phyloP scores from a whole-genome alignment of 2,113 vertebrate genomes.

The Nothobranchius kuhntae region DNA sequence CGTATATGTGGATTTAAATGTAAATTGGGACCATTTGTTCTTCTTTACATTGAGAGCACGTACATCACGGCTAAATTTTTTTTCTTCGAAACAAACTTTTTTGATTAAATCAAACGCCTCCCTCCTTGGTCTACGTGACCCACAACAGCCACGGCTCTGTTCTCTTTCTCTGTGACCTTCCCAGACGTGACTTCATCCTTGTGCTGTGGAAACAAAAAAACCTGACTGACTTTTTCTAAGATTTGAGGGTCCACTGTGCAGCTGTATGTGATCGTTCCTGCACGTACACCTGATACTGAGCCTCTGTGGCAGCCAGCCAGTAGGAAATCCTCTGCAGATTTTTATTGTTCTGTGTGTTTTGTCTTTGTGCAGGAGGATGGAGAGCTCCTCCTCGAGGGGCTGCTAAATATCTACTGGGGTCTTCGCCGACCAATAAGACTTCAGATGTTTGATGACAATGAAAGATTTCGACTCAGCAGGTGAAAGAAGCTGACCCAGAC shows the following conservation, averaged over 20 bases:
- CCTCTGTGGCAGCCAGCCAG: constrained; percentile 46
- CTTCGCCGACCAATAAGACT: constrained; percentile 92
- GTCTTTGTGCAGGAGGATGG: constrained; percentile 84
- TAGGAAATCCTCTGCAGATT: constrained; percentile 76
- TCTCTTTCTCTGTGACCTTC: constrained; percentile 26
- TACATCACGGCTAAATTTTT: background rate
- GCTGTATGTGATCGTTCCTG: constrained; percentile 51
- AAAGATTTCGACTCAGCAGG: constrained; percentile 82
- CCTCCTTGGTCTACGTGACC: constrained; percentile 62
- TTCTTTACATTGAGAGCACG: background rate
- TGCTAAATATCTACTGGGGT: constrained; percentile 97
- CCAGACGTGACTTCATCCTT: constrained; percentile 62
- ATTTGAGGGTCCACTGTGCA: constrained; percentile 24
- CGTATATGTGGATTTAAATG: too few species aligned
- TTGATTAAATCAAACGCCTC: constrained; percentile 3
- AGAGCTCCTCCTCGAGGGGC: constrained; percentile 89
- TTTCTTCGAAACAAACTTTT: constrained; percentile 35
- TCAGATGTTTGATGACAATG: constrained; percentile 95
- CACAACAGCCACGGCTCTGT: constrained; percentile 22
- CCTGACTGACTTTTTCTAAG: constrained; percentile 42
- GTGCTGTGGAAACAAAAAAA: constrained; percentile 21
- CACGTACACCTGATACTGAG: constrained; percentile 78
- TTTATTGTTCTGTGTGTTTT: constrained; percentile 47
- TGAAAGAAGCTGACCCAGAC: background rate
- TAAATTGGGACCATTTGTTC: background rate